A percentile compares a stretch with the other conserved stretches of the same genome.
phyloP scores from a whole-genome alignment of 1,140 invertebrate species.

The Drosophila lacertosa region DNA sequence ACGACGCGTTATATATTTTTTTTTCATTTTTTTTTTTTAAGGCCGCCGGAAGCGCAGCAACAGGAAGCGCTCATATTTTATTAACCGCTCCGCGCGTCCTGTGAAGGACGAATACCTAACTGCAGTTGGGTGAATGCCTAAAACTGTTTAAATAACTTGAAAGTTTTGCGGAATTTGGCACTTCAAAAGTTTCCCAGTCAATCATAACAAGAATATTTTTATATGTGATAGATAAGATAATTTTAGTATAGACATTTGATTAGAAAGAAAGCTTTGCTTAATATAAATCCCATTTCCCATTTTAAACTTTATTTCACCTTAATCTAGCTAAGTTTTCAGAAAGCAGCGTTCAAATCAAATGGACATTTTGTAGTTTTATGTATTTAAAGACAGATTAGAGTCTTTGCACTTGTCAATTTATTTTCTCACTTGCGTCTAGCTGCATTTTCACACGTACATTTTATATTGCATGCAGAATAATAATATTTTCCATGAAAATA shows the following conservation, averaged over 20 bases:
- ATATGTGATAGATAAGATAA: no score
- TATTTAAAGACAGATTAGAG: background rate
- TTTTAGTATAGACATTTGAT: no score
- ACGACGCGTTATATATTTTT: no score
- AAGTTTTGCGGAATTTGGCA: background rate
- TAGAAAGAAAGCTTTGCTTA: no score
- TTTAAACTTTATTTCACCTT: no score
- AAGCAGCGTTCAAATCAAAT: no score
- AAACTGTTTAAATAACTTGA: background rate
- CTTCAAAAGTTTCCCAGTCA: no score
- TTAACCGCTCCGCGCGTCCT: slow-evolving; percentile 15
- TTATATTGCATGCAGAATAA: slow-evolving; percentile 5
- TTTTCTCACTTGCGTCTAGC: background rate
- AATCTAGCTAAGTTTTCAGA: no score
- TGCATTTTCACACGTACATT: background rate
- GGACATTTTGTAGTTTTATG: background rate
- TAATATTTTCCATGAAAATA: slow-evolving; percentile 35
- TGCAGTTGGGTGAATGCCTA: slow-evolving; percentile 15
- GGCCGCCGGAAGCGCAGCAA: slow-evolving; percentile 27
- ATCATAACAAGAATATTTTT: no score
- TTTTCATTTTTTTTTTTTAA: no score
- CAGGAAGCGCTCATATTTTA: slow-evolving; percentile 45
- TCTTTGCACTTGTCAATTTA: background rate
- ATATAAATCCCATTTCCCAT: no score
- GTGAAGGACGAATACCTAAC: slow-evolving; percentile 5